Base-by-base conservation (phyloP, 2,888 invertebrate genomes). In the Athrips mouffetella region DNA sequence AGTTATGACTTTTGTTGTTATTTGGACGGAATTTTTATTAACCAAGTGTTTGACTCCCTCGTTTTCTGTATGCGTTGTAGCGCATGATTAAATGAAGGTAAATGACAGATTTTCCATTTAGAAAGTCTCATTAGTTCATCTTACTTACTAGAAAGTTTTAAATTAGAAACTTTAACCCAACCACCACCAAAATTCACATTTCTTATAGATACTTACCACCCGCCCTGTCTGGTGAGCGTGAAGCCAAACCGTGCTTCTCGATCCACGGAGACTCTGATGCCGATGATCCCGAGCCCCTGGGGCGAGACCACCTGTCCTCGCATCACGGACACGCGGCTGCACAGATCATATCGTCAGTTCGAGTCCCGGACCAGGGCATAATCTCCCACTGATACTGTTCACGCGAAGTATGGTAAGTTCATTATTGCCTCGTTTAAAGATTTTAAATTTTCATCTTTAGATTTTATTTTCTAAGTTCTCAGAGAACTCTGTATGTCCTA, bases 261-360 rank as follows among this genome's bases (percentile, higher is more conserved):
- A 88, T 97, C 96, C 67, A 99, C 97, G 55, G 97, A 96, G 51
- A 99, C 98, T 62, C 98, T 92, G 76, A 99, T 98, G 74, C 99
- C 99, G 77, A 97, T 94, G 88, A 99, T 94, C 62, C 98, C 98
- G 62, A 97, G 93, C 58, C 98, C 97, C 89, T 98, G 97, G 52
- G 95, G 94, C 54, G 97, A 95, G 63, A 98, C 93, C 73, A 99
- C 98, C 89, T 96, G 96, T 63, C 99, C 99, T 74, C 99, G 93
- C 92, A 99, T 97, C 80, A 99, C 98, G 73, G 99, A 97, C 71
- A 98, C 98, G 80, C 98, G 97, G 90, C 99, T 99, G 92, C 81
- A 89, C 90, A 89, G 71, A 85, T 64, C 80, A 75, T 57, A 70
- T 70, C 68, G 72, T 86, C 75, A 85, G 70, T 66, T 63, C 51